phyloP scores from a whole-genome alignment of 1,140 invertebrate genomes.

The Oedothorax gibbosus region DNA sequence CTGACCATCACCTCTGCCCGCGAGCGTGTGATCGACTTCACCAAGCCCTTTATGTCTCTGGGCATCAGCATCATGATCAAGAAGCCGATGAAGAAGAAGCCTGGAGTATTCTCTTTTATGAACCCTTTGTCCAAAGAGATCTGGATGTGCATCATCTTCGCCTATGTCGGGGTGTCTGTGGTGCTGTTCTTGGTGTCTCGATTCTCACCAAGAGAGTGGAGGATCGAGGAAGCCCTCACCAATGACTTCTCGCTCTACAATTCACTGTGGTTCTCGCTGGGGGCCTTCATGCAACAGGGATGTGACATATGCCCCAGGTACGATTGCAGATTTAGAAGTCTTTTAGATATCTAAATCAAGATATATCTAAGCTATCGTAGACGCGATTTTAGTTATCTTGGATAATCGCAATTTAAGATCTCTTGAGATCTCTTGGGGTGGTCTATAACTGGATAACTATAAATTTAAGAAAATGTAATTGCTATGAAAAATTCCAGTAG shows the following conservation, averaged over 20 bases:
- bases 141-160: constrained; percentile 73
- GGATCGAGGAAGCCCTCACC: constrained; percentile 67
- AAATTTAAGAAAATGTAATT: too few species aligned
- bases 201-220: constrained; percentile 73
- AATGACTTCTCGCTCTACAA: constrained; percentile 75
- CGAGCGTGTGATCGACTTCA: constrained; percentile 74
- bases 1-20: constrained; percentile 72
- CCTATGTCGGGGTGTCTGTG: constrained; percentile 72
- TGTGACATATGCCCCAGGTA: constrained; percentile 74
- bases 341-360: too few species aligned
- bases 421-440: too few species aligned
- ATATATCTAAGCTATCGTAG: too few species aligned
- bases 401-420: too few species aligned
- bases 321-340: background rate
- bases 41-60: constrained; percentile 75
- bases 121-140: constrained; percentile 73
- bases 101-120: constrained; percentile 73
- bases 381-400: too few species aligned
- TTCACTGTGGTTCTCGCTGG: constrained; percentile 73
- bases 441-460: too few species aligned
- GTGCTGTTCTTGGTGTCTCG: constrained; percentile 72
- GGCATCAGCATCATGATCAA: constrained; percentile 75
- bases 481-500: too few species aligned
- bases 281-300: constrained; percentile 75
- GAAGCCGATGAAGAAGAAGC: constrained; percentile 72